Evolutionary conservation across 1,140 invertebrate species (phyloP), one percentile per base, ranked within the genome.

Genomic region (Danaus plexippus): DNA sequence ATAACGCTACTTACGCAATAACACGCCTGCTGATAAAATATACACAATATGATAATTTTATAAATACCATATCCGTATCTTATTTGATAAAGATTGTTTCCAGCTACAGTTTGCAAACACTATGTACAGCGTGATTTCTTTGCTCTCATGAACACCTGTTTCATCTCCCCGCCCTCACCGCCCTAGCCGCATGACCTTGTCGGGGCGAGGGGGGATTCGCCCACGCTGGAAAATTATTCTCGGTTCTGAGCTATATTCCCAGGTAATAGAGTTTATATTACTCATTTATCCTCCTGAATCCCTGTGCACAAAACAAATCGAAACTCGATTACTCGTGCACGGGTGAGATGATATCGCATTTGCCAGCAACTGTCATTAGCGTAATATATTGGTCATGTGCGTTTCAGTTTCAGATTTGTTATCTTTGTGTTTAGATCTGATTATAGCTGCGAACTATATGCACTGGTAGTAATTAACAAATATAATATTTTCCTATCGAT

Each of bases 131-230:
- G 45, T 56, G 49, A 56, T 54, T 65, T 54, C 66, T 56, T 62
- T 54, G 56, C 55, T 67, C 64, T 67, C 63, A 70, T 57, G 57
- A 65, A 69, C 72, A 73, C 71, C 67, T 73, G 71, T 67, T 72
- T 68, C 61, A 32, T 59, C 52, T 46, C 61, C 60, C 61, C 64
- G 50, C 54, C 64, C 47, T 47, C 44, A 32, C 59, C 15, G 15
- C 15, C 41, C 58, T 57, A 54, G 54, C 42, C 62, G 61, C 47
- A 63, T 67, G 75, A 71, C 70, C 75, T 75, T 73, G 72, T 61
- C 43, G 64, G 59, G 63, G 63, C 49, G 49, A 45, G 59, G 61
- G 63, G 51, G 52, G 46, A 45, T 46, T 52, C 68, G 59, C 68
- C 71, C 58, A 73, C 73, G 68, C 59, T 32, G 22, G 18, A 48